These are phyloP conservation scores for Takifugu ocellatus DNA, from an alignment of 2,797 vertebrate genomes.

Conservation along the genomic window DNA sequence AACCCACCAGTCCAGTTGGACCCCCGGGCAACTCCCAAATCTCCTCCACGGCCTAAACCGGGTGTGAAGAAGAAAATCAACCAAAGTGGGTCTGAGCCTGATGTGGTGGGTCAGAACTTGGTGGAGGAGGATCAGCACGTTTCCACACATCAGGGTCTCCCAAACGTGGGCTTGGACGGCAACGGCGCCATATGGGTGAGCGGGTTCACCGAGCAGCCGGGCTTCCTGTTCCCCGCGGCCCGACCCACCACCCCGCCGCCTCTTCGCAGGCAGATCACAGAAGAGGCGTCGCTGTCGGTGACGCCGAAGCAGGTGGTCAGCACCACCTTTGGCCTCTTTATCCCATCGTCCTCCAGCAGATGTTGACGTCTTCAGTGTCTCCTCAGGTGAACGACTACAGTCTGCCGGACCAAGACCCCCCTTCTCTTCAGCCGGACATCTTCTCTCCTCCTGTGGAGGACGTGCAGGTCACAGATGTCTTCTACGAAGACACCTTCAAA, in stretches of 20 bases:
- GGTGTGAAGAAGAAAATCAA: slow-evolving; percentile 26
- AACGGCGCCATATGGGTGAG: slow-evolving; percentile 67
- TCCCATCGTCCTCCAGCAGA: no score
- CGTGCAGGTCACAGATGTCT: slow-evolving; percentile 65
- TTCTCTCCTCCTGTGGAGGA: slow-evolving; percentile 46
- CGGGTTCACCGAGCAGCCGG: slow-evolving; percentile 63
- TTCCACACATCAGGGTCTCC: slow-evolving; percentile 20
- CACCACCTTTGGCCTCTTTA: no score
- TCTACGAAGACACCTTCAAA: slow-evolving; percentile 67
- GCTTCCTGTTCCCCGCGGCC: slow-evolving; percentile 66
- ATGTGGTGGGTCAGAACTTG: slow-evolving; percentile 44
- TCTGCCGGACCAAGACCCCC: slow-evolving; percentile 34
- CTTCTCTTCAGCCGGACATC: slow-evolving; percentile 33
- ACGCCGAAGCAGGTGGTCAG: slow-evolving; percentile 49
- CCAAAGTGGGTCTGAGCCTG: background rate
- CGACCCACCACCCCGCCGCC: slow-evolving; percentile 36
- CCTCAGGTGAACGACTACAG: slow-evolving; percentile 31
- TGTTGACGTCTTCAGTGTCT: background rate
- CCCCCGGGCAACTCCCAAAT: slow-evolving; percentile 14
- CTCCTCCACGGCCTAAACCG: slow-evolving; percentile 18
- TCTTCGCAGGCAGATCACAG: slow-evolving; percentile 59
- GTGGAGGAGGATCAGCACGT: slow-evolving; percentile 40
- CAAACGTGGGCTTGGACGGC: slow-evolving; percentile 39
- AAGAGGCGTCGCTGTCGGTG: slow-evolving; percentile 66
- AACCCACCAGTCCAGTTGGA: slow-evolving; percentile 20